Evolutionary conservation across 2,113 vertebrate species (phyloP).

Genomic region (Calidris pygmaea): DNA sequence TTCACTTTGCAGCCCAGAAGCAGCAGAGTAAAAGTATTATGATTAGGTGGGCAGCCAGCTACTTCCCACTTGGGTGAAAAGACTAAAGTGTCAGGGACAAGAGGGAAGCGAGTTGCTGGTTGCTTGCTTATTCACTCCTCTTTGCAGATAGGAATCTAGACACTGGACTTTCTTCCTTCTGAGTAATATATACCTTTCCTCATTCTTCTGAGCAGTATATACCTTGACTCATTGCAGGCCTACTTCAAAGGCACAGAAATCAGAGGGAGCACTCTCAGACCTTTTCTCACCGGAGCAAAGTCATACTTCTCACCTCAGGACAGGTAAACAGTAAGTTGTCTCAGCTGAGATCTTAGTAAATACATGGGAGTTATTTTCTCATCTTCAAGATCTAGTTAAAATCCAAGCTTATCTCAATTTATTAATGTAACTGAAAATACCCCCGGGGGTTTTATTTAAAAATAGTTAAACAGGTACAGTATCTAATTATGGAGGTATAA

Average conservation of each 20-base stretch:
- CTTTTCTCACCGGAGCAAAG: not conserved
- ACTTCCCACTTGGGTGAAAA: not conserved
- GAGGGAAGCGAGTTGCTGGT: not conserved
- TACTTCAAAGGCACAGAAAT: conserved; percentile 46
- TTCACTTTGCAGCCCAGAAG: not conserved
- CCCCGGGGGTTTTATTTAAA: not conserved
- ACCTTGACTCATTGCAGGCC: conserved; percentile 26
- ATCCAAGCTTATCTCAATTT: not conserved
- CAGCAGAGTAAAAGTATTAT: not conserved
- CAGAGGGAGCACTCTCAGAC: not conserved
- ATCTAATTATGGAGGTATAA: not conserved
- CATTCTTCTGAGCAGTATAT: conserved; percentile 7
- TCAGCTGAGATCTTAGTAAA: not conserved
- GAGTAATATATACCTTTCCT: not conserved
- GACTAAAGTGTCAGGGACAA: not conserved
- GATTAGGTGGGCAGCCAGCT: not conserved
- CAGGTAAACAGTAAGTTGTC: not conserved
- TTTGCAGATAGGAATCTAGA: not conserved
- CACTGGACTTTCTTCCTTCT: not conserved
- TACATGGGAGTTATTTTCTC: not conserved
- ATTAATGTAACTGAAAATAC: not conserved
- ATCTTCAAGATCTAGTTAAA: not conserved
- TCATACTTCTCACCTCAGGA: not conserved
- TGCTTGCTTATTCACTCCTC: not conserved
- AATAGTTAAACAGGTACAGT: not conserved